A percentile compares a stretch with the other conserved stretches of the same genome.
Evolutionary conservation across 2,888 invertebrate species (phyloP).

Genomic region (Cerceris ruficornis): DNA sequence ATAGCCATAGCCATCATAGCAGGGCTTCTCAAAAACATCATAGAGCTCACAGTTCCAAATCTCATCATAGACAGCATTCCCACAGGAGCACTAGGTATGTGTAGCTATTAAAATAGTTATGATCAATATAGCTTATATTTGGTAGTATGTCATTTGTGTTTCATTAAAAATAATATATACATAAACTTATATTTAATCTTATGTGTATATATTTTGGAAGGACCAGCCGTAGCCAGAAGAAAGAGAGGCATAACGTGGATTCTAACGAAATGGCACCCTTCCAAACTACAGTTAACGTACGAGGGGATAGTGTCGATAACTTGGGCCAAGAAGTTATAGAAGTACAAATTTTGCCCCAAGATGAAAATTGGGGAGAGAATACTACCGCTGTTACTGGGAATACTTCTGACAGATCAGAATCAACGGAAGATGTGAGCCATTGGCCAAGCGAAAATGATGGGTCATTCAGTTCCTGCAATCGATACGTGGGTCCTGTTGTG

Average conservation of each 20-base stretch:
- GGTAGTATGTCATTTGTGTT: neutral
- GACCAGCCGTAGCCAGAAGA: constrained; percentile 86
- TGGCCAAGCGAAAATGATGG: constrained; percentile 90
- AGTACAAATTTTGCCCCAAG: constrained; percentile 97
- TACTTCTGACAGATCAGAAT: constrained; percentile 97
- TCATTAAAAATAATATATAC: neutral
- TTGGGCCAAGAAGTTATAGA: constrained; percentile 96
- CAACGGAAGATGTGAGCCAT: constrained; percentile 94
- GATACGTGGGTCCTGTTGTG: constrained; percentile 92
- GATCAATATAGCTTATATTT: neutral
- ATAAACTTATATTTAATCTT: neutral
- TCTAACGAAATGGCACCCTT: constrained; percentile 91
- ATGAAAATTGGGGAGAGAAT: constrained; percentile 99
- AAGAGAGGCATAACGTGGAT: constrained; percentile 83
- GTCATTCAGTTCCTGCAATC: constrained; percentile 88
- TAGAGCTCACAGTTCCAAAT: constrained; percentile 76
- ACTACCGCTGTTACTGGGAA: constrained; percentile 98
- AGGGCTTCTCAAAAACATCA: constrained; percentile 77
- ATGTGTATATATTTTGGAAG: constrained; percentile 73
- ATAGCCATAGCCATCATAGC: constrained; percentile 86
- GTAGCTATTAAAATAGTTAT: neutral
- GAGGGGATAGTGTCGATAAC: constrained; percentile 86
- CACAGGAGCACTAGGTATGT: constrained; percentile 87
- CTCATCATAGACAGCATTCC: constrained; percentile 86
- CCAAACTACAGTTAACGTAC: constrained; percentile 91